phyloP scores from a whole-genome alignment of 2,113 vertebrate genomes.

The Benitochromis conjunctus region DNA sequence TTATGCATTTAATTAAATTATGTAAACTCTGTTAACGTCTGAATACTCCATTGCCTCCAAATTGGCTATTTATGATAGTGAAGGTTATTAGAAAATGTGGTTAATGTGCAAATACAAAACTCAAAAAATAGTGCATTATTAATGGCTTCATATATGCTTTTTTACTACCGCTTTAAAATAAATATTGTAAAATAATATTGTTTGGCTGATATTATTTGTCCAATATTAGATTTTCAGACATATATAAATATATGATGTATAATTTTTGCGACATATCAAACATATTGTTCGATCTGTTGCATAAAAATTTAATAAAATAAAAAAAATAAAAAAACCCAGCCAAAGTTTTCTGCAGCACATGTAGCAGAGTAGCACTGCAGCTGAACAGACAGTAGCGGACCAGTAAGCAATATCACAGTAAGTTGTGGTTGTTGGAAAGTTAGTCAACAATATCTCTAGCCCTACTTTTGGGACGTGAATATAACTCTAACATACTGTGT shows the following conservation, averaged over 20 bases:
- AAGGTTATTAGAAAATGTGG: background rate
- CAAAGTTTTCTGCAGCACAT: background rate
- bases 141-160: background rate
- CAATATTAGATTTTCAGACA: too few relatives aligned
- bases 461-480: background rate
- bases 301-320: too few relatives aligned
- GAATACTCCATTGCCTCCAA: background rate
- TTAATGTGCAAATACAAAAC: background rate
- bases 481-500: background rate
- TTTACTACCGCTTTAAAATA: background rate
- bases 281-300: too few relatives aligned
- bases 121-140: background rate
- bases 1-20: background rate
- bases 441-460: background rate
- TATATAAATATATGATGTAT: too few relatives aligned
- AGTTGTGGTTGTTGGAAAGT: background rate
- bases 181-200: background rate
- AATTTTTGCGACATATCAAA: too few relatives aligned
- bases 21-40: background rate
- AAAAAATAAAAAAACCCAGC: too few relatives aligned
- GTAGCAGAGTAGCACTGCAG: background rate
- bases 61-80: background rate
- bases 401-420: background rate
- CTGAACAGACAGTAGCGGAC: background rate
- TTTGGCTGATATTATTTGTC: too few relatives aligned